Evolutionary conservation across 2,113 vertebrate genomes (phyloP), one percentile per base, ranked within the genome.

Genomic region (Sialia sialis): DNA sequence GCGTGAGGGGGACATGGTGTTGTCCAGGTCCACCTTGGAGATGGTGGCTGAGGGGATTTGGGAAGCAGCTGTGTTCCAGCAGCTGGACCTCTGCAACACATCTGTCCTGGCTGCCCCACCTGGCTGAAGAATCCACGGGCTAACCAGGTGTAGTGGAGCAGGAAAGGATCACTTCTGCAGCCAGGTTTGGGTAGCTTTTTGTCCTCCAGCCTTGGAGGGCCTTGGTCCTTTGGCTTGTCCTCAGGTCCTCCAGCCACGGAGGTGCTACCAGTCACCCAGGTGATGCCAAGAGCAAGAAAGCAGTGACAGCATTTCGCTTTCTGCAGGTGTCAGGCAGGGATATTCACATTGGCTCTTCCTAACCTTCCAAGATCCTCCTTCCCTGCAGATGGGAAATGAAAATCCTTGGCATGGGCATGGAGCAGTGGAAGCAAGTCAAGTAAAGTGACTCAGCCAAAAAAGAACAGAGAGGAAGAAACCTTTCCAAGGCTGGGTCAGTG

Each of bases 371-470:
- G 51, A 93, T 90, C 83, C 76, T 93, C 72, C 66, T 85, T 88
- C 86, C 75, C 91, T 77, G 72, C 93, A 95, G 93, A 94, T 92
- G 89, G 93, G 86, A 96, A 90, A 79, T 90, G 55, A 92, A 90
- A 95, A 83, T 92, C 83, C 72, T 94, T 95, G 95, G 94, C 94
- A 38, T 79, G 7, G 5, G 46, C 22, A 8, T 8, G 51, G 51
- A 77, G 76, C 20, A 3, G 73, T 91, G 89, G 96, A 94, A 95
- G 64, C 51, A 41, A 93, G 91, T 94, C 89, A 92, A 95, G 64
- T 69, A 34, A 83, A 0, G 11, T 69, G 55, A 83, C 80, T 89
- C 81, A 84, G 85, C 78, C 66, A 56, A 55, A 76, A 83, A 36
- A 67, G 39, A 78, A 72, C 10, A 29, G 39, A 68, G 58, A 73